phyloP scores from a whole-genome alignment of 1,140 invertebrate genomes.

The Drosophila guanche region DNA sequence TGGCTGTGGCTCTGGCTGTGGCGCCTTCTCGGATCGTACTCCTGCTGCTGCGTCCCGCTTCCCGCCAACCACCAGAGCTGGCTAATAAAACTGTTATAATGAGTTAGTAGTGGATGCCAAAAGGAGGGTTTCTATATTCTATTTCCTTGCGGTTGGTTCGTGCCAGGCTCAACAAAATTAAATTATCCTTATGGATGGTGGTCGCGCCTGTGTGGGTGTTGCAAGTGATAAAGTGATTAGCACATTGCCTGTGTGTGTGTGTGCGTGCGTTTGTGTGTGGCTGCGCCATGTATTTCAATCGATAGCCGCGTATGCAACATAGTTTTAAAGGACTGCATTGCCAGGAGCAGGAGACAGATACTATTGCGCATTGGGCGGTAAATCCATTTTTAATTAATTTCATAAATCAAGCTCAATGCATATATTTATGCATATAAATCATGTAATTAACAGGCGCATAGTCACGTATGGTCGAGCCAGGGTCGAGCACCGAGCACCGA shows the following conservation, averaged over 20 bases:
- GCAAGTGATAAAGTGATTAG: slow-evolving; percentile 68
- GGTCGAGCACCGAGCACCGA: no score
- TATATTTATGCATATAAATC: slow-evolving; percentile 74
- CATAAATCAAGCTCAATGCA: slow-evolving; percentile 73
- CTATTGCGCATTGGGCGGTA: slow-evolving; percentile 9
- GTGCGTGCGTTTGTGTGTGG: slow-evolving; percentile 42
- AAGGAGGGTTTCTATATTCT: slow-evolving; percentile 5
- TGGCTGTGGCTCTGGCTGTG: no score
- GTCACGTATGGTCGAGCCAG: slow-evolving; percentile 18
- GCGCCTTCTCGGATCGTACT: no score
- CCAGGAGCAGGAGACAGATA: neutral
- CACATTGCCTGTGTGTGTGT: slow-evolving; percentile 9
- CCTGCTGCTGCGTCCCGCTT: neutral
- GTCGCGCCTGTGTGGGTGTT: slow-evolving; percentile 22
- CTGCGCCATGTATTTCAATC: no score
- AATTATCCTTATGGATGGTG: slow-evolving; percentile 48
- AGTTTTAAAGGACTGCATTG: slow-evolving; percentile 42
- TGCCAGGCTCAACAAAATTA: slow-evolving; percentile 60
- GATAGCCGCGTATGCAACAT: slow-evolving; percentile 50
- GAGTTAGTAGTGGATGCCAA: slow-evolving; percentile 39
- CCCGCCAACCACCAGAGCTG: slow-evolving; percentile 29
- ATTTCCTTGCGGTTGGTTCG: slow-evolving; percentile 39
- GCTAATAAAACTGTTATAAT: slow-evolving; percentile 79
- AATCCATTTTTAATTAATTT: slow-evolving; percentile 76
- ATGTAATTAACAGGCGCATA: slow-evolving; percentile 77